Base-by-base conservation (phyloP, 2,797 vertebrate species). In the Tadarida brasiliensis region DNA sequence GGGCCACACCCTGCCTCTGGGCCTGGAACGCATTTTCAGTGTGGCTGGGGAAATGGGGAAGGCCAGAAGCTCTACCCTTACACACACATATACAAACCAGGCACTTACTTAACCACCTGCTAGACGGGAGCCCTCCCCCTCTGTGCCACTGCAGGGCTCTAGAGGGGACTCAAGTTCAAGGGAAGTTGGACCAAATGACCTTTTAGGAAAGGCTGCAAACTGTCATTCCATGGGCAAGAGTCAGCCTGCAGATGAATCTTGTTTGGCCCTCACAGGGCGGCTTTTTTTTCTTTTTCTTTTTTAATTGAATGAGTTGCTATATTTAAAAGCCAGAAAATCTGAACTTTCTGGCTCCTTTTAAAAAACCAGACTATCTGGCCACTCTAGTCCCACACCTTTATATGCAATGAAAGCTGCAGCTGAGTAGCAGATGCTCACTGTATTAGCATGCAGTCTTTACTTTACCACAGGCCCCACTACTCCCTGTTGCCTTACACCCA, bases 291-390 rank as follows among this genome's bases (percentile, higher is more conserved):
- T 44, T 39, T 8, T 44, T 68, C 54, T 78, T 93, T 94, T 74
- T 73, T 3, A 73, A 77, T 77, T 80, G 63, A 89, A 91, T 93
- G 78, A 54, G 56, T 94, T 93, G 20, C 94, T 93, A 35, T 92
- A 84, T 92, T 94, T 94, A 93, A 95, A 95, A 95, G 76, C 67
- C 49, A 83, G 81, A 80, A 97, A 95, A 94, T 93, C 35, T 73
- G 63, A 76, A 89, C 73, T 92, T 87, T 90, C 30, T 87, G 54
- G 22, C 14, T 91, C 84, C 44, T 91, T 78, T 93, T 11, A 49
- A 83, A 90, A 93, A 80, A 28, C 24, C 73, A 87, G 90, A 78
- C 0, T 86, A 19, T 76, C 49, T 89, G 70, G 65, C 30, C n/a
- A 56, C 19, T 84, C 22, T 11, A 17, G 89, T 22, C 59, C 67